Percentiles rank a stretch among this genome's conserved stretches.
phyloP scores from a whole-genome alignment of 2,797 vertebrate genomes.

The Mus caroli region DNA sequence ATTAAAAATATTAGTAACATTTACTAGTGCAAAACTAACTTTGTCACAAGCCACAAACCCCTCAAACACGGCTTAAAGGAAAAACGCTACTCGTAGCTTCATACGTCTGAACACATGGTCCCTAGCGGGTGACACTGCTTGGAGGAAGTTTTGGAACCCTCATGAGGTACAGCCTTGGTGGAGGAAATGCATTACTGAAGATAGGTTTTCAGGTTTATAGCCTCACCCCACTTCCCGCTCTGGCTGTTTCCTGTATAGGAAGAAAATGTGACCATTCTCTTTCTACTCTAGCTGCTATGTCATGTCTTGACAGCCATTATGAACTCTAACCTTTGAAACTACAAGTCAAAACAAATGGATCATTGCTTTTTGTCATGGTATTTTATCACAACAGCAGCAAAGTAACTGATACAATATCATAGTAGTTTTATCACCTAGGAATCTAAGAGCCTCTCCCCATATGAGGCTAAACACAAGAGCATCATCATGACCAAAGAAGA shows the following conservation, averaged over 20 bases:
- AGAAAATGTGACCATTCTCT: background rate
- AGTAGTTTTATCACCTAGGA: background rate
- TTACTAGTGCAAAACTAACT: background rate
- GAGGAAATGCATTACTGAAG: background rate
- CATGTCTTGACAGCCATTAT: background rate
- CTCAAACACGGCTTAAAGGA: background rate
- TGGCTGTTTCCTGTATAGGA: background rate
- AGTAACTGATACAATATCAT: background rate
- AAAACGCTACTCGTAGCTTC: background rate
- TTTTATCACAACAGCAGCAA: background rate
- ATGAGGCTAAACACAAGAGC: background rate
- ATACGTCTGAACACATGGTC: background rate
- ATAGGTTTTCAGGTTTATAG: background rate
- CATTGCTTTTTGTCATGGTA: background rate
- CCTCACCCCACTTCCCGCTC: background rate
- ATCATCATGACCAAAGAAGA: background rate
- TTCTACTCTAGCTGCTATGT: background rate
- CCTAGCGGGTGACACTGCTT: background rate
- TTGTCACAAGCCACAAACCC: background rate
- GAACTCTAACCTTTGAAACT: background rate
- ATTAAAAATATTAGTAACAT: background rate
- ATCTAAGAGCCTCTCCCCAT: background rate
- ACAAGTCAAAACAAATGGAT: background rate
- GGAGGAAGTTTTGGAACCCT: background rate
- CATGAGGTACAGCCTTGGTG: no score